Percentiles rank a stretch among this genome's conserved stretches.
phyloP scores from a whole-genome alignment of 2,888 invertebrate genomes.

The Eutolmus rufibarbis region DNA sequence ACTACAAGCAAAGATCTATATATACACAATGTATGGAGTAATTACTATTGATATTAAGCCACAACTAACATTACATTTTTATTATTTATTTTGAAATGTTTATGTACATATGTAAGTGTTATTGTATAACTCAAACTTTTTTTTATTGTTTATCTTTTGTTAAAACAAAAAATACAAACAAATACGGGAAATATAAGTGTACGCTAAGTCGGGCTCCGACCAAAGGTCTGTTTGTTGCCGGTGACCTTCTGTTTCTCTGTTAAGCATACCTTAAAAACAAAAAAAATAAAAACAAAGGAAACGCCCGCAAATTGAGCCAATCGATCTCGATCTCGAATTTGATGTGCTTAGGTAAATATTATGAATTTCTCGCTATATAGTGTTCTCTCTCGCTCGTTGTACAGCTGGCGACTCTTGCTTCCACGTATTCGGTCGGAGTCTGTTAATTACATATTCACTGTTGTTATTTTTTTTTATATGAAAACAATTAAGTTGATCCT shows the following conservation, averaged over 20 bases:
- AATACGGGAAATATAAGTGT: neutral
- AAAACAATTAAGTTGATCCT: constrained; percentile 28
- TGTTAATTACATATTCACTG: constrained; percentile 15
- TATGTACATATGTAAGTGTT: constrained; percentile 34
- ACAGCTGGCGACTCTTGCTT: neutral
- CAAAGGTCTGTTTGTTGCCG: neutral
- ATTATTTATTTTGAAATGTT: constrained; percentile 34
- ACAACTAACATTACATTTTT: constrained; percentile 35
- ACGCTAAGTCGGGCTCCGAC: constrained; percentile 7
- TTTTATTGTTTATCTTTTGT: constrained; percentile 34
- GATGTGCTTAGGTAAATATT: neutral
- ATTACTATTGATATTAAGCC: constrained; percentile 23
- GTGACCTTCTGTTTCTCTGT: neutral
- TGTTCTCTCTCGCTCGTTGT: neutral
- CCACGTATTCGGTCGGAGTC: neutral
- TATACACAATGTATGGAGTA: constrained; percentile 8
- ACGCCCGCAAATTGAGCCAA: neutral
- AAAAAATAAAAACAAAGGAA: neutral
- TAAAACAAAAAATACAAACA: neutral
- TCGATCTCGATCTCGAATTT: neutral
- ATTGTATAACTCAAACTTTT: constrained; percentile 12
- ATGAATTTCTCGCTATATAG: neutral
- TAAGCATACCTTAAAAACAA: neutral
- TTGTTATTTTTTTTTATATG: constrained; percentile 26
- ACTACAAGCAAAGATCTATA: constrained; percentile 37